Base-by-base conservation (phyloP, 2,797 vertebrate genomes). In the Allobates femoralis region DNA sequence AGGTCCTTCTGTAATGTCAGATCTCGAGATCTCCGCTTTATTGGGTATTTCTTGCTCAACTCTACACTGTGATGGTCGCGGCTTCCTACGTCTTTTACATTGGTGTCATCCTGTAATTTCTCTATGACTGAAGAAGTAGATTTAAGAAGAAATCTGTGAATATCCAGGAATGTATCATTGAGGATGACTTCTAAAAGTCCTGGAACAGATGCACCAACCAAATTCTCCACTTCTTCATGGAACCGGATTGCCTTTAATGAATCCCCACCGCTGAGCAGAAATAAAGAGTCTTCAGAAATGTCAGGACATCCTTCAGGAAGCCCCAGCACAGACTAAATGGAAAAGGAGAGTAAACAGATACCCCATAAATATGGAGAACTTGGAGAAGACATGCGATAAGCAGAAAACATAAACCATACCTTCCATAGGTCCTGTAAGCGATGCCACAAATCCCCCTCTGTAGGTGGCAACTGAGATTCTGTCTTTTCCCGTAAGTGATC, bases 231-330 rank as follows among this genome's bases (percentile, higher is more conserved):
- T 91, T 97, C 96, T 83, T 93, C 94, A 34, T 90, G 91, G 71
- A 99, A 93, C 41, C 79, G 92, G 23, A 97, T 66, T 0, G 96
- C 96, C 91, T 96, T 97, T 56, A 99, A 91, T 85, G 98, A 99
- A 89, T 99, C 96, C 73, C 98, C 98, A 62, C 98, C 98, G 32
- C 95, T 96, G 77, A 93, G 92, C 79, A 98, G 90, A 92, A 99
- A 99, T 50, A 93, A 86, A 0, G 96, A 95, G 15, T 96, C 93
- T 69, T 94, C 91, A 1, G 93, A 87, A 71, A 97, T 76, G 73
- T 83, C 46, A 2, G 73, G 8, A 0, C 88, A 85, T 56, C 96
- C 94, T 89, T 87, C 92, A 6, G 92, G 85, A 16, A 97, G 92
- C 89, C 93, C 92, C 0, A 99, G 92, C 80, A 93, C 55, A 77